Base-by-base conservation (phyloP, 2,888 invertebrate species). In the Neelides folsomi region DNA sequence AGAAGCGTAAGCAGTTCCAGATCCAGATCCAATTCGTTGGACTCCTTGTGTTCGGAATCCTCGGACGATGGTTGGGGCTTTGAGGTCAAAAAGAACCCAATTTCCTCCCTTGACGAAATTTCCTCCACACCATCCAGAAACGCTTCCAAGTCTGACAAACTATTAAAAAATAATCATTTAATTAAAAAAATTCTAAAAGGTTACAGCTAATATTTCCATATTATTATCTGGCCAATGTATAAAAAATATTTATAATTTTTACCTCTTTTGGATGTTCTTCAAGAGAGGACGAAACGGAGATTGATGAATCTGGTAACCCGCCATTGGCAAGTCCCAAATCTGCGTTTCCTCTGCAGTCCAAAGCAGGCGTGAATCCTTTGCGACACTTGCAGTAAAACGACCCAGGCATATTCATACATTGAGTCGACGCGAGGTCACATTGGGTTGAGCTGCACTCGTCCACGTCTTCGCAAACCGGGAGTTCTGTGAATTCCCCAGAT, bases 21-120 rank as follows among this genome's bases (percentile, higher is more conserved):
- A 39, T 34, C 66, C 53, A 47, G 84, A 86, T 66, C 89, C 87
- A 15, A 79, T 77, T 56, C 89, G 77, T 66, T 82, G 79, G 0
- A 90, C 88, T 47, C 88, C 86, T 77, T 87, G 89, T 1, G 90
- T 89, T 62, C 90, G 77, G 71, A 93, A 92, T 10, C 92, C 92
- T 65, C 89, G 77, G 52, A 92, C 78, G 20, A 92, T 83, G 0
- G 87, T 86, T 0, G 89, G 87, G 18, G 90, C 87, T 72, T 84
- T 82, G 60, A 92, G 75, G 67, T 93, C 92, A 55, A 92, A 77
- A 57, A 84, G 74, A 49, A 87, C 80, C 89, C 90, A 92, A 68
- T 92, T 92, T 15, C 82, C 79, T 45, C 89, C 90, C 6, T 86
- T 84, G 68, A 89, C 87, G 47, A 82, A 75, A 46, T 82, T 82